Base-by-base conservation (phyloP, 2,113 vertebrate genomes). In the Hemibagrus wyckioides region DNA sequence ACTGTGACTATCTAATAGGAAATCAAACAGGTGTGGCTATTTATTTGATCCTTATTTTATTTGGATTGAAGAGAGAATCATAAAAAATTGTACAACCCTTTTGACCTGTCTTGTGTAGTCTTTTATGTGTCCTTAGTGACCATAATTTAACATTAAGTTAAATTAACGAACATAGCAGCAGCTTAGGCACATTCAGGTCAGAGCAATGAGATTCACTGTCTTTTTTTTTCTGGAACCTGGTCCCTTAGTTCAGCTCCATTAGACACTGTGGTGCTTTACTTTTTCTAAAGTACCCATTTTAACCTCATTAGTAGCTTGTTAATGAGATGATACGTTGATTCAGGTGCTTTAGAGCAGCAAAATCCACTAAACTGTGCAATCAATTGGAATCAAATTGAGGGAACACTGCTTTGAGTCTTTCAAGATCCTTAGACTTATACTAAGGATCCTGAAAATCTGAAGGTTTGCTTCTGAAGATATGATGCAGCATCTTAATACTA, bases 281-380 rank as follows among this genome's bases (percentile, higher is more conserved):
- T n/a, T 63, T 28, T 82, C 81, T 82, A 30, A 82, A 82, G 28
- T n/a, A 52, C 81, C 81, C 57, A 82, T 82, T 65, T 63, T 48
- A 82, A 63, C 25, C 59, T 19, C 25, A 67, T 65, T 83, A 50
- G 17, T 33, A n/a, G 13, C 36, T 65, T 44, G 15, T 23, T 83
- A 67, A 83, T 50, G 41, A 44, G 59, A 14, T 21, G 57, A 82
- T 63, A 25, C 0, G 80, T 61, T 82, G 80, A 63, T 63, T 65
- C 80, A 48, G 80, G 80, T 82, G 25, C 14, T 6, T 77, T 77
- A 50, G 75, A 52, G 75, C 75, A 52, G 28, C 13, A 21, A 77
- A 77, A 50, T 48, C 75, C 11, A n/a, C 41, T 77, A 48, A 50
- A 77, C 71, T 44, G 36, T 6, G 44, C 28, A 77, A 50, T 77